Percentiles rank a stretch among this genome's conserved stretches.
Conservation (phyloP, 2,113 vertebrate species). For the Mus spicilegus region DNA sequence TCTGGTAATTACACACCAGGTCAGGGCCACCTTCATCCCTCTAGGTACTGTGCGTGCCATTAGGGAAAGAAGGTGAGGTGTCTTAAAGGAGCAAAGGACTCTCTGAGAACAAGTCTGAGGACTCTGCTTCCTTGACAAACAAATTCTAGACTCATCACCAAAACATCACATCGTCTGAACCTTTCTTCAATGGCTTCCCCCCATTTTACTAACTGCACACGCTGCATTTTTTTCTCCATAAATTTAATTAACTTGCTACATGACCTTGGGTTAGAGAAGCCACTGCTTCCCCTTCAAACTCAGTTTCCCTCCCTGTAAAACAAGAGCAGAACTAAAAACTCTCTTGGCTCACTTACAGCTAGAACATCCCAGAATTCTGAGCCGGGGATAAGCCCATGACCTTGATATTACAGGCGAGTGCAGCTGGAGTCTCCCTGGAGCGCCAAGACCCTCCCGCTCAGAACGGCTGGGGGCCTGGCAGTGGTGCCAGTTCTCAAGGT, state of each 20-base stretch:
- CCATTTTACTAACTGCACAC: conserved; percentile 69
- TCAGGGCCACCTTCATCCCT: background rate
- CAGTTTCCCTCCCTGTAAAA: conserved; percentile 67
- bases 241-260: conserved; percentile 77
- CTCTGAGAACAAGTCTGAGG: conserved; percentile 62
- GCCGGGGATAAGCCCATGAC: background rate
- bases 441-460: background rate
- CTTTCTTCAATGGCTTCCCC: conserved; percentile 22
- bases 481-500: background rate
- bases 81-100: background rate
- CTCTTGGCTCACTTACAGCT: background rate
- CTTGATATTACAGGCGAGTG: background rate
- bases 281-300: conserved; percentile 56
- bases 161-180: conserved; percentile 55
- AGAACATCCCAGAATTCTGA: background rate
- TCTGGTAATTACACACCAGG: conserved; percentile 66
- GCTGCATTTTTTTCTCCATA: conserved; percentile 49
- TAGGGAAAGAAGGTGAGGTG: background rate
- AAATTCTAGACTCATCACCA: conserved; percentile 53
- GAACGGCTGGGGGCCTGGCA: fast-evolving
- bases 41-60: background rate
- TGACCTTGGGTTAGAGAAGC: conserved; percentile 63
- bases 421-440: background rate
- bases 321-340: background rate
- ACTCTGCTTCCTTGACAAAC: conserved; percentile 62